Evolutionary conservation across 2,797 vertebrate species (phyloP), one percentile per base, ranked within the genome.

Genomic region (Mormyrus hasselquistii): DNA sequence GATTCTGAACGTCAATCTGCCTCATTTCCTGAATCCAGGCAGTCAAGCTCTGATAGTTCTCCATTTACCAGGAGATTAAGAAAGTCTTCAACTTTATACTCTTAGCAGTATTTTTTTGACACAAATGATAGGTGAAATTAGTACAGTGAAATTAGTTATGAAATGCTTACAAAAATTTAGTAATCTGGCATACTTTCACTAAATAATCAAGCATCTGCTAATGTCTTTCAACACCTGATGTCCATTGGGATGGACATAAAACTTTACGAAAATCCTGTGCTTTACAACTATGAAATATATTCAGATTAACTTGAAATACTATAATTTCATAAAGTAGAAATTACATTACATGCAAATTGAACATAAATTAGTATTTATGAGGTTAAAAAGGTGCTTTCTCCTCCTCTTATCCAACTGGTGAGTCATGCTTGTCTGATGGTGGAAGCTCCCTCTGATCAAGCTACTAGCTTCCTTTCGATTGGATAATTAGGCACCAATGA

Each of bases 41-140:
- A 84, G 79, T 84, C 88, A 89, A 89, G 52, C n/a, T 89, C 76
- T 1, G 76, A 89, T 84, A 89, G n/a, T 34, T 89, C 76, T 59
- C 76, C 76, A 62, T 88, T 84, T 88, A 88, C 76, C 82, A 89
- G 76, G 19, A 57, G 88, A 57, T 88, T 29, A 69, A 25, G 62
- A 12, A 69, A 69, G 62, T 89, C 53, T 47, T 3, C 14, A n/a
- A 86, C 53, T 69, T 49, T 73, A 38, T 86, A 86, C 84, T 62
- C 83, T 50, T 69, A 38, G 73, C 8, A 38, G 41, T 34, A 12
- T 59, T 89, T 59, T 19, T 47, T 7, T 29, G 38, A 82, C 29
- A 82, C 1, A 34, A 34, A 34, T 34, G 16, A 83, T 83, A 83
- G 16, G 38, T 41, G n/a, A 41, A 83, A 41, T 41, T 34, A 83